Conservation (phyloP, 2,797 vertebrate species). For the Sibirionetta formosa region DNA sequence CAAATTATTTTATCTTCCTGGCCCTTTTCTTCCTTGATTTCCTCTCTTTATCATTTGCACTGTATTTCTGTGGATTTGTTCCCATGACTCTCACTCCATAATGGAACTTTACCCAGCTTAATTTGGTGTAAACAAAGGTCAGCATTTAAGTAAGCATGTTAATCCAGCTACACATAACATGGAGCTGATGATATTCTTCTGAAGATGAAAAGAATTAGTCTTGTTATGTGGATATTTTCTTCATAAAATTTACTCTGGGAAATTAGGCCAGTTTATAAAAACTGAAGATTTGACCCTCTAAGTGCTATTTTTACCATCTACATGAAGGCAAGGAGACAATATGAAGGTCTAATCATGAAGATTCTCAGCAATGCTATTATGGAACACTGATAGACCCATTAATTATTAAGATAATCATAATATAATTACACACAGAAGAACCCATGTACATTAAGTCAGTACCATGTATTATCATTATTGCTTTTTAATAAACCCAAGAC, state of each 20-base stretch:
- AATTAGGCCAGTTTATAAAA: background rate
- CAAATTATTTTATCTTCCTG: background rate
- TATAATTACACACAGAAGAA: background rate
- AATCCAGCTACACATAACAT: background rate
- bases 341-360: background rate
- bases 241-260: background rate
- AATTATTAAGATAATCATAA: conserved; percentile 23
- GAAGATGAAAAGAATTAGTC: background rate
- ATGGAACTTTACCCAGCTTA: background rate
- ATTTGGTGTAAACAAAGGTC: background rate
- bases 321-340: background rate
- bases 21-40: background rate
- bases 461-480: background rate
- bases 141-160: background rate
- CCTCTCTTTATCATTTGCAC: background rate
- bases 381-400: background rate
- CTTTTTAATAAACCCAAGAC: background rate
- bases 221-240: background rate
- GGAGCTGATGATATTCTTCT: background rate
- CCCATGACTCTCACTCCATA: background rate
- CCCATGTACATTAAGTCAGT: background rate
- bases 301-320: background rate
- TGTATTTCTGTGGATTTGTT: background rate
- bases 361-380: background rate
- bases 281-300: background rate